Base-by-base conservation (phyloP, 92 coral and sea anemone species). In the Actinostola sp. region DNA sequence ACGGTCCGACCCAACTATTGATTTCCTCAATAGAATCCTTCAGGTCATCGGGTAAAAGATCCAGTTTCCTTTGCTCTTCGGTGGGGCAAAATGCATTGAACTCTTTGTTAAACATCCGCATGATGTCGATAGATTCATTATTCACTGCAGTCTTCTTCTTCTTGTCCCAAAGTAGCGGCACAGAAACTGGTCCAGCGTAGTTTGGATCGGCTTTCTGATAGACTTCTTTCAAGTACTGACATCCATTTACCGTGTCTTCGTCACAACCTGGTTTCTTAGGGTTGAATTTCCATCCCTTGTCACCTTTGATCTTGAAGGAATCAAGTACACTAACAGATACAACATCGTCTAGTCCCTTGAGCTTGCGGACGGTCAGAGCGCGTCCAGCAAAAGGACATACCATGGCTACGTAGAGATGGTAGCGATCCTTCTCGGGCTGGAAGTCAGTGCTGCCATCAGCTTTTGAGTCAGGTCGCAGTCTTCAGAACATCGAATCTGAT, bases 331-430 rank as follows among this genome's bases (percentile, higher is more conserved):
- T 70, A 43, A 68, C 61, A 17, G 89, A 77, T 21, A 93, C 75
- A 3, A 67, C 91, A 44, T 87, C 59, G 43, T 90, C 96, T 13
- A 93, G 80, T 14, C 98, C 98, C 64, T 93, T 93, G 9, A 93
- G 85, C 61, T 89, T 86, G 28, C 89, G 84, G 12, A 70, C 88
- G 14, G 84, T 49, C 20, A 93, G 62, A 0, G 96, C 78, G n/a
- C 98, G 92, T 25, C 77, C 83, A 0, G 98, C 98, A 87, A 95
- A 93, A 0, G 98, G 98, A 55, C 98, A 93, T 1, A 84, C 90
- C 17, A 87, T 65, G 1, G 91, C 78, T 0, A 93, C 93, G 55
- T 93, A 93, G 35, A 93, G 71, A 46, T 93, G 96, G 36, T 93
- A 93, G 21, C 96, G 96, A 27, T 84, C 72, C n/a, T 84, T 78